Percentiles rank a stretch among this genome's conserved stretches.
Conservation (phyloP, 2,888 invertebrate species). For the Mamestra brassicae region DNA sequence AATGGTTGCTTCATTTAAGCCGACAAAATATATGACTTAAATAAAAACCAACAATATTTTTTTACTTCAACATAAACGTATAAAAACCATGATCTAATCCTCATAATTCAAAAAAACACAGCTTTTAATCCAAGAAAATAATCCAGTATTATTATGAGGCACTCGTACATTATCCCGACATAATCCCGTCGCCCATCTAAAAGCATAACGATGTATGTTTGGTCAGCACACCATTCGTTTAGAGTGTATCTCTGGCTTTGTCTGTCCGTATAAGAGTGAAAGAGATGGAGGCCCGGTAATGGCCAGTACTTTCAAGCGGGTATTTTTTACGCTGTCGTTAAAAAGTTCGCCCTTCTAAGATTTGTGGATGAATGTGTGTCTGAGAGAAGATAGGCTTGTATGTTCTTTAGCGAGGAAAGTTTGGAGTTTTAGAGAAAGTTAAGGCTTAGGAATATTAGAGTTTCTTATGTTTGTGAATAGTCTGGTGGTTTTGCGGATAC, state of each 20-base stretch:
- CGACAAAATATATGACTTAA: not conserved
- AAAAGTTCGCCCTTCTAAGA: conserved; percentile 70
- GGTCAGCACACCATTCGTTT: conserved; percentile 71
- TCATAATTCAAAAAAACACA: conserved; percentile 47
- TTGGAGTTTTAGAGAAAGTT: conserved; percentile 7
- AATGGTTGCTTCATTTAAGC: not conserved
- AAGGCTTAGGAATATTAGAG: not conserved
- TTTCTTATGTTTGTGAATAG: not conserved
- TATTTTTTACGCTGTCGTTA: conserved; percentile 71
- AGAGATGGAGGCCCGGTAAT: conserved; percentile 44
- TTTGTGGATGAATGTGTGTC: conserved; percentile 52
- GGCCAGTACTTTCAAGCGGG: conserved; percentile 52
- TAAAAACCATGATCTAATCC: conserved; percentile 27
- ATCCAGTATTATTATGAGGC: conserved; percentile 54
- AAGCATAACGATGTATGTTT: conserved; percentile 80
- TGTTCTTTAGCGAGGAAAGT: conserved; percentile 4
- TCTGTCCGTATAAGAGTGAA: conserved; percentile 10
- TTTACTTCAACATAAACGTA: not conserved
- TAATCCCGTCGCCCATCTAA: conserved; percentile 74
- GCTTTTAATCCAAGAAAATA: conserved; percentile 55
- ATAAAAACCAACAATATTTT: not conserved
- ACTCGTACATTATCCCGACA: conserved; percentile 53
- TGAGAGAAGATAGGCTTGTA: not conserved
- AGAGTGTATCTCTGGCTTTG: conserved; percentile 52
- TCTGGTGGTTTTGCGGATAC: too few species aligned